Base-by-base conservation (phyloP, 1,140 invertebrate genomes). In the Bombyx mandarina region DNA sequence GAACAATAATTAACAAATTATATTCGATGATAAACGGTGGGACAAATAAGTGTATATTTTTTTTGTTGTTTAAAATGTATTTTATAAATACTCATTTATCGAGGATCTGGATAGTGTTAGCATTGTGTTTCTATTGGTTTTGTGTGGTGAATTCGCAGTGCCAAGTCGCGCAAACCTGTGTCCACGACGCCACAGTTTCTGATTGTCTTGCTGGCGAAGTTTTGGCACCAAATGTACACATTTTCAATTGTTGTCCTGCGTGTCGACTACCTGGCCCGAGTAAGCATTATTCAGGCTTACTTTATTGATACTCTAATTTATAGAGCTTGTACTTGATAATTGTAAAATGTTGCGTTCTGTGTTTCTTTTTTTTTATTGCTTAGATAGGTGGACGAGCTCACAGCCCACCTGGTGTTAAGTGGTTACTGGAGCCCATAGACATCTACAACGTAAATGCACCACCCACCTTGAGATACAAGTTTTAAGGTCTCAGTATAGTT, bases 181-280 rank as follows among this genome's bases (percentile, higher is more conserved):
- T 88, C 6, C 78, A 78, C 8, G 86, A 87, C 66, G 50, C 84
- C n/a, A 57, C 65, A 2, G 63, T 71, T 12, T 57, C 55, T 6
- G 75, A 82, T 45, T 89, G 86, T 56, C 62, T 58, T 12, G 51
- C 53, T 7, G 71, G 69, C n/a, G 55, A 75, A 51, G 70, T 69
- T 6, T 52, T 87, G 12, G 60, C 62, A 8, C 65, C 66, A 8
- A 77, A 83, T 54, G 43, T 56, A 4, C 62, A 51, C 42, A 66
- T 84, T 61, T 69, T 66, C 18, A 72, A 73, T 42, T 88, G 87
- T 61, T 89, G 88, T 67, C 86, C 86, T 6, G 69, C 69, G 12
- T 89, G 88, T 61, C 60, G 43, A 58, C n/a, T 45, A 3, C 49
- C 63, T 35, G 26, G 26, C 18, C 42, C 52, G 12, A 65, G 66